A percentile compares a stretch with the other conserved stretches of the same genome.
Evolutionary conservation across 2,113 vertebrate species (phyloP).

Genomic region (Pelecanoides urinatrix): DNA sequence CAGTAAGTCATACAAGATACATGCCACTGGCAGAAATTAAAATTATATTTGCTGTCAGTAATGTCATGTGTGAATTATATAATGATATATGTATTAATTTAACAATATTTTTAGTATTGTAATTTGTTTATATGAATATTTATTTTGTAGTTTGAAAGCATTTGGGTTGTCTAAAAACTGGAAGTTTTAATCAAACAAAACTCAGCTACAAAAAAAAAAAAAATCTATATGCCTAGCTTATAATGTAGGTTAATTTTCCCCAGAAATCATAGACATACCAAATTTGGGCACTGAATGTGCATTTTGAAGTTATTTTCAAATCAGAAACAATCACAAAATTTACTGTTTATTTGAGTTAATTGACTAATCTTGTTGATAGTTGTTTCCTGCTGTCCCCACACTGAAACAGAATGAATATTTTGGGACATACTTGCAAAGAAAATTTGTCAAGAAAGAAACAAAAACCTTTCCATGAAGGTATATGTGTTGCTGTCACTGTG

Average conservation of each 20-base stretch:
- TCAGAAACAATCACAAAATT: background rate
- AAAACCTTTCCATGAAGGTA: background rate
- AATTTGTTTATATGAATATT: background rate
- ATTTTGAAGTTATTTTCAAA: background rate
- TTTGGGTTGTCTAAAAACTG: background rate
- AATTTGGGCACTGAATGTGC: background rate
- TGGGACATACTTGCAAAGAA: background rate
- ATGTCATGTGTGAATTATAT: background rate
- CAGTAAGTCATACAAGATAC: background rate
- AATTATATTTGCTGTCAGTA: background rate
- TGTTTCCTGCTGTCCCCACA: background rate
- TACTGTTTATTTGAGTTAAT: background rate
- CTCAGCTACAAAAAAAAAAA: background rate
- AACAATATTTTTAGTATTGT: background rate
- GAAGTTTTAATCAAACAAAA: background rate
- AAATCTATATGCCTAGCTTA: background rate
- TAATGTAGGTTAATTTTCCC: background rate
- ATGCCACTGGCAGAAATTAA: background rate
- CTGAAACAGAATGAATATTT: background rate
- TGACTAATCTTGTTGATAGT: background rate
- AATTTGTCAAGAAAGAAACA: background rate
- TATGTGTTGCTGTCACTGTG: background rate
- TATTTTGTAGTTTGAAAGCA: background rate
- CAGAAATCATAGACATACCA: background rate
- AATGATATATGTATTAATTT: background rate